Evolutionary conservation across 1,140 invertebrate genomes (phyloP).

Genomic region (Drosophila carrolli): DNA sequence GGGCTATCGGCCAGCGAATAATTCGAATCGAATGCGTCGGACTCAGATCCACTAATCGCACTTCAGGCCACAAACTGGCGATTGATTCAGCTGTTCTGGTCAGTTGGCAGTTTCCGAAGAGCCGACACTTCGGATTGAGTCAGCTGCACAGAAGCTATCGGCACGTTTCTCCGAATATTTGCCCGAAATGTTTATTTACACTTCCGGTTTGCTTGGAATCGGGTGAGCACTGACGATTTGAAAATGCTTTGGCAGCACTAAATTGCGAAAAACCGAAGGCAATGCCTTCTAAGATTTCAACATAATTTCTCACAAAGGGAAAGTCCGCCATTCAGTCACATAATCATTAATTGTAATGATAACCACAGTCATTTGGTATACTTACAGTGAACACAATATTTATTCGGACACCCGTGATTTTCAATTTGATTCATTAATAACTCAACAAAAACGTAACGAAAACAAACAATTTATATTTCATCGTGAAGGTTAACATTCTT

Average conservation of each 20-base stretch:
- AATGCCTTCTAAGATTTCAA: not conserved
- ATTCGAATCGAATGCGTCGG: not conserved
- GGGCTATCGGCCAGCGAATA: conserved; percentile 14
- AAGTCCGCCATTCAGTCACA: too few species aligned
- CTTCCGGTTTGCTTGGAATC: conserved; percentile 17
- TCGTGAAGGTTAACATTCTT: too few species aligned
- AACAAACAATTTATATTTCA: too few species aligned
- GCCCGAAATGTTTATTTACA: conserved; percentile 13
- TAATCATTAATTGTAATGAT: too few species aligned
- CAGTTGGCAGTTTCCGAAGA: conserved; percentile 17
- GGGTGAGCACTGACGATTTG: not conserved
- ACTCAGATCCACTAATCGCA: not conserved
- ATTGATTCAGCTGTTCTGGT: conserved; percentile 53
- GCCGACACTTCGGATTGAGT: conserved; percentile 16
- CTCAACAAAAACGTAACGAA: too few species aligned
- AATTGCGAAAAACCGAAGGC: not conserved
- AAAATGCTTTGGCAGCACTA: not conserved
- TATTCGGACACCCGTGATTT: too few species aligned
- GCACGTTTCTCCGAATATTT: conserved; percentile 22
- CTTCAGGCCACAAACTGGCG: conserved; percentile 2
- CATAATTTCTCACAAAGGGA: too few species aligned
- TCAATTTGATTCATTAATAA: too few species aligned
- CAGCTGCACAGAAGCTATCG: conserved; percentile 20
- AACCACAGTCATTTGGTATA: too few species aligned
- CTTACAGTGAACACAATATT: too few species aligned